phyloP scores from a whole-genome alignment of 1,140 invertebrate genomes.

The Limonius californicus region DNA sequence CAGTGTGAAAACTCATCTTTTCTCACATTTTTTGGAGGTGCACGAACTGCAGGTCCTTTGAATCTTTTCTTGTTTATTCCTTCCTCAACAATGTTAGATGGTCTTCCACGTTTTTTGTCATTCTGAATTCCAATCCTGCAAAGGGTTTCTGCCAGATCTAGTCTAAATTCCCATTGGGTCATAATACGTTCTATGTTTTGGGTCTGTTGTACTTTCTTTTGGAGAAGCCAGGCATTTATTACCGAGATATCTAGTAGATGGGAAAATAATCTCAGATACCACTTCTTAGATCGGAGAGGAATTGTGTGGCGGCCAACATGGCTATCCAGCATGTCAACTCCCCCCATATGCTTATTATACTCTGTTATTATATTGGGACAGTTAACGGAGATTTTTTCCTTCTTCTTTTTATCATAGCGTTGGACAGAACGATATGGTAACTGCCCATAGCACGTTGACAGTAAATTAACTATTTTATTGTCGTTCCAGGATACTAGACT shows the following conservation, averaged over 20 bases:
- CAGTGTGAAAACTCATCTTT: slow-evolving; percentile 4
- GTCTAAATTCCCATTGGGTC: slow-evolving; percentile 23
- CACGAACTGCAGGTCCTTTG: slow-evolving; percentile 5
- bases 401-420: slow-evolving; percentile 7
- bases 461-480: background rate
- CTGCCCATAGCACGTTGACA: background rate
- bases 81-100: no score
- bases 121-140: background rate
- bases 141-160: slow-evolving; percentile 23
- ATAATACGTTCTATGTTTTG: slow-evolving; percentile 2
- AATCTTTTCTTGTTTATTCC: background rate
- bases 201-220: no score
- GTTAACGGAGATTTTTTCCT: background rate
- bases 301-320: slow-evolving; percentile 48
- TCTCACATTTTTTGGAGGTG: slow-evolving; percentile 19
- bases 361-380: background rate
- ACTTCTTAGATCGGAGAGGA: slow-evolving; percentile 41
- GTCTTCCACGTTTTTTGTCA: background rate
- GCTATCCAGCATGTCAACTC: slow-evolving; percentile 46
- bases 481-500: background rate
- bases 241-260: no score
- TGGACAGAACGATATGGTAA: background rate
- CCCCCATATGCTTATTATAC: slow-evolving; percentile 26
- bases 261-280: slow-evolving; percentile 37
- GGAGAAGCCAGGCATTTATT: no score